Base-by-base conservation (phyloP, 2,113 vertebrate species). In the Misgurnus anguillicaudatus region DNA sequence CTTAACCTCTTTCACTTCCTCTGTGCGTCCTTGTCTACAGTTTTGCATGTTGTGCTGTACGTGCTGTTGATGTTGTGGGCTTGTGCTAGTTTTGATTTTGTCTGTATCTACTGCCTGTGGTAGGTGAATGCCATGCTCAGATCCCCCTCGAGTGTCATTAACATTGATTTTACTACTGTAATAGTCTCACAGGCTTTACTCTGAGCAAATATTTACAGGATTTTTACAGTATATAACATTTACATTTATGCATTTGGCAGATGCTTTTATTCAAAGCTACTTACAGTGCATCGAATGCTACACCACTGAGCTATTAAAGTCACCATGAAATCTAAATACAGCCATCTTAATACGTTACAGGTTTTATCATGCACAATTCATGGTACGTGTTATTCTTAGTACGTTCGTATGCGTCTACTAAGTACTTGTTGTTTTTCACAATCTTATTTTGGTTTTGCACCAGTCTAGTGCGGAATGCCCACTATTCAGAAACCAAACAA, bases 41-140 rank as follows among this genome's bases (percentile, higher is more conserved):
- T 88, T 89, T 75, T 85, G 87, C 89, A 87, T 78, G 86, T 88
- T 24, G 70, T 55, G 68, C 64, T 74, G 77, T 86, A 57, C 69
- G 63, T 70, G 82, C 53, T 79, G 80, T 87, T 58, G 10, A 73
- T 85, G 81, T 85, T 36, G 77, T 85, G 65, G 77, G 83, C 76
- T 76, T 82, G 73, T 85, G 66, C 77, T 67, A 67, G 73, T 64
- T 84, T 73, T 80, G 78, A 80, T 53, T 73, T 53, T 80, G 80
- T 75, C 7, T 77, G 65, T 80, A 66, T 73, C 81, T 81, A 14
- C 80, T 68, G 41, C 71, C 63, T 48, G 75, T 62, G 55, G 31
- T 80, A 10, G 42, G 79, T 45, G 82, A 16, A 87, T 80, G 70
- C 65, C 83, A 85, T 45, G 31, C 17, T 71, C 77, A 65, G 53